phyloP scores from a whole-genome alignment of 2,113 vertebrate species.

The rat (Rattus norvegicus) region DNA sequence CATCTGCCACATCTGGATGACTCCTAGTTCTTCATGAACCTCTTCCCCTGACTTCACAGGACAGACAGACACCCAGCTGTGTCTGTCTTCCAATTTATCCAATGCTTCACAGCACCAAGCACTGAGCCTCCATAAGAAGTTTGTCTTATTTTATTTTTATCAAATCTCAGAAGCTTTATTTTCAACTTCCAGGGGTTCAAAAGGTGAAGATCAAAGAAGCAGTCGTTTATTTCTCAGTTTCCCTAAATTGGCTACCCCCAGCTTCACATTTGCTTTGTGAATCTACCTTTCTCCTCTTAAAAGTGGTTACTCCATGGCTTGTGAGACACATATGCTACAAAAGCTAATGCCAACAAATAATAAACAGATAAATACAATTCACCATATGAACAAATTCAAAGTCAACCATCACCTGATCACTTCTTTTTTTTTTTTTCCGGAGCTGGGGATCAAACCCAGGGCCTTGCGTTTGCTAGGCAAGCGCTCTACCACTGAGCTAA shows the following conservation, averaged over 20 bases:
- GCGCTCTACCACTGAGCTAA: too few species aligned
- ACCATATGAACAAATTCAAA: background rate
- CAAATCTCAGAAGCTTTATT: background rate
- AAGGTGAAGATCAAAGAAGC: background rate
- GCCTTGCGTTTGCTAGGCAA: too few species aligned
- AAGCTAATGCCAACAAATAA: background rate
- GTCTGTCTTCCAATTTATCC: too few species aligned
- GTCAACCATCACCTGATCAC: background rate
- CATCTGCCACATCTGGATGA: background rate
- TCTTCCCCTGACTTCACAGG: background rate
- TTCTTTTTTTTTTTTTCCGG: too few species aligned
- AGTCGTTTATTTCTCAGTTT: background rate
- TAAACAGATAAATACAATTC: background rate
- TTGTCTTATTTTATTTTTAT: background rate
- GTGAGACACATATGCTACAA: background rate
- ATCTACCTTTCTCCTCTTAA: background rate
- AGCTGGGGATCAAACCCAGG: too few species aligned
- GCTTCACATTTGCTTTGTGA: background rate
- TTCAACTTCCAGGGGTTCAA: background rate
- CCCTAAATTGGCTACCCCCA: background rate
- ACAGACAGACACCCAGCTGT: background rate
- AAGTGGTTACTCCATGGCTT: background rate
- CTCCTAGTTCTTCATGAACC: background rate
- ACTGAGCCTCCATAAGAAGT: background rate
- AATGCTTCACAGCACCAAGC: background rate